Percentiles rank a stretch among this genome's conserved stretches.
phyloP scores from a whole-genome alignment of 2,797 vertebrate genomes.

The Micrastur ruficollis region DNA sequence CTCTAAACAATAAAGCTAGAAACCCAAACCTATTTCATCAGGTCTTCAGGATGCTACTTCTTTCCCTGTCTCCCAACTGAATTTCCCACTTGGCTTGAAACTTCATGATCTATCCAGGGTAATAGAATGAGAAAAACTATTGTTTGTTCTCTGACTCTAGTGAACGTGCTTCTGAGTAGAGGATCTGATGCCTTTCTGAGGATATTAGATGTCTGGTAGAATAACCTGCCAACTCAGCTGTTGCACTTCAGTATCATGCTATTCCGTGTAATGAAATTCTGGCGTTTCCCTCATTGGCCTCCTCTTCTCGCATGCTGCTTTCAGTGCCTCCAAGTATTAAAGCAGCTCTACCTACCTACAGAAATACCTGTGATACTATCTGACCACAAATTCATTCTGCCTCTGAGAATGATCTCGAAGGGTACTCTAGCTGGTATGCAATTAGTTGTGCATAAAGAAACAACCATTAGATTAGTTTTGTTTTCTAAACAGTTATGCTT shows the following conservation, averaged over 20 bases:
- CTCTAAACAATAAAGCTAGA: neutral
- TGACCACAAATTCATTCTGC: constrained; percentile 38
- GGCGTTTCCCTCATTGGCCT: neutral
- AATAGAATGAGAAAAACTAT: neutral
- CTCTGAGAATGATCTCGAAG: neutral
- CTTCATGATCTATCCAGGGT: neutral
- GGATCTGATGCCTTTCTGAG: neutral
- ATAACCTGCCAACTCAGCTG: neutral
- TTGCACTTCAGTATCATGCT: neutral
- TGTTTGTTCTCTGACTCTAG: neutral
- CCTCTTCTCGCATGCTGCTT: neutral
- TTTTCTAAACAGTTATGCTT: constrained; percentile 19
- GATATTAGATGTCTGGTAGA: neutral
- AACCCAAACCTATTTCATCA: neutral
- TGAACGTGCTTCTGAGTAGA: neutral
- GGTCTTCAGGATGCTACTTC: neutral
- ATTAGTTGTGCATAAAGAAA: constrained; percentile 34
- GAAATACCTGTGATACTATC: neutral
- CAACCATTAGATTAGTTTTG: constrained; percentile 10
- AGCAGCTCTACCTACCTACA: neutral
- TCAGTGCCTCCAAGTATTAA: neutral
- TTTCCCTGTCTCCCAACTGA: neutral
- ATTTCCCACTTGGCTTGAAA: neutral
- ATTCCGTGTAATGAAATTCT: neutral
- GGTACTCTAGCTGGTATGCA: neutral